These are phyloP conservation scores for Sphenodon punctatus DNA, from an alignment of 2,797 vertebrate species.

Conservation along the genomic window DNA sequence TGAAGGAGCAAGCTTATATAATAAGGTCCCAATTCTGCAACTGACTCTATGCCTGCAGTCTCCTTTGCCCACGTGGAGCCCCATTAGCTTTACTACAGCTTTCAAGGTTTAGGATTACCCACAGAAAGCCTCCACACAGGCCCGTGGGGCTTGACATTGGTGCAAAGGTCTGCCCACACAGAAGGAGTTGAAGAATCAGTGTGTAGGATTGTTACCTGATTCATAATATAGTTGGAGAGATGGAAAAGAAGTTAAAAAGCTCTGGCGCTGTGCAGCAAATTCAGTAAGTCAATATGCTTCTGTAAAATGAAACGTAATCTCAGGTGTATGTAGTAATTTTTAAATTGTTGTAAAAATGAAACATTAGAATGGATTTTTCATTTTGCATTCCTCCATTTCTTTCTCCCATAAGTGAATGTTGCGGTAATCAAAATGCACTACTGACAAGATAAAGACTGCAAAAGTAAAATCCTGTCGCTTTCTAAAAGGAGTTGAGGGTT, in stretches of 20 bases:
- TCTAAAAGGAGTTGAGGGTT: no score
- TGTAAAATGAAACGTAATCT: neutral
- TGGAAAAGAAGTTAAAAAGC: neutral
- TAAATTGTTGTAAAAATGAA: neutral
- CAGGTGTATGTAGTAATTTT: neutral
- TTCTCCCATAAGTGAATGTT: neutral
- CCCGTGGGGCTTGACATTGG: neutral
- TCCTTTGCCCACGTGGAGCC: neutral
- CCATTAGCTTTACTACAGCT: neutral
- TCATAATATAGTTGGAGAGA: neutral
- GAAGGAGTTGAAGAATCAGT: no score
- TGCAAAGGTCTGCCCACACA: neutral
- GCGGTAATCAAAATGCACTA: neutral
- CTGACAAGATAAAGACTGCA: no score
- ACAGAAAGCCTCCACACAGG: neutral
- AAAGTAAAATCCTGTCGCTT: no score
- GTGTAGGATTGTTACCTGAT: rapidly evolving
- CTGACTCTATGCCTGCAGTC: neutral
- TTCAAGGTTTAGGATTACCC: neutral
- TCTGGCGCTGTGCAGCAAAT: neutral
- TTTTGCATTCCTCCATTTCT: neutral
- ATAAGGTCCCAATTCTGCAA: neutral
- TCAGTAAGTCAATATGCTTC: neutral
- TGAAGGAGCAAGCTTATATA: neutral
- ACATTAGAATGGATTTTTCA: neutral